Evolutionary conservation across 2,888 invertebrate genomes (phyloP).

Genomic region (Parnassius smintheus): DNA sequence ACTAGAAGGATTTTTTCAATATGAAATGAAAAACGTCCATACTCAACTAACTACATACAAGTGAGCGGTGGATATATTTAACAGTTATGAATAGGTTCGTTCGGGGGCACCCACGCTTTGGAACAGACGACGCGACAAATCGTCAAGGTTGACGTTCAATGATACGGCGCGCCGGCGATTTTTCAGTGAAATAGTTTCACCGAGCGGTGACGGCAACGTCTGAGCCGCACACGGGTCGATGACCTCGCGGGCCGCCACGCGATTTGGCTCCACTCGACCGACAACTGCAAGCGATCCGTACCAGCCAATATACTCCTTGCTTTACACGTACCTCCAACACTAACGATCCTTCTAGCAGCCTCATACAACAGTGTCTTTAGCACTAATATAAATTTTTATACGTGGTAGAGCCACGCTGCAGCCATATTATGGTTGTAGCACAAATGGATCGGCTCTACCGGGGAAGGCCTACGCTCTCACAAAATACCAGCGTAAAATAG

Average conservation of each 20-base stretch:
- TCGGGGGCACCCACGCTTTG: constrained; percentile 69
- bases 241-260: constrained; percentile 68
- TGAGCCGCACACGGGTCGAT: constrained; percentile 71
- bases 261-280: constrained; percentile 64
- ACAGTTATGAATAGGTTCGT: constrained; percentile 63
- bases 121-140: constrained; percentile 74
- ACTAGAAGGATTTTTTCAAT: no score
- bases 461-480: no score
- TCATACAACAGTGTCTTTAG: no score
- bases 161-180: constrained; percentile 68
- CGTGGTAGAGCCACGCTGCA: no score
- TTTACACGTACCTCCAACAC: not conserved
- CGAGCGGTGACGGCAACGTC: constrained; percentile 75
- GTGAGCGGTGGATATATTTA: constrained; percentile 67
- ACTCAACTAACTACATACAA: constrained; percentile 18
- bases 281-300: constrained; percentile 59
- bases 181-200: constrained; percentile 79
- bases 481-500: no score
- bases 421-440: no score
- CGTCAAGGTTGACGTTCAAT: constrained; percentile 75
- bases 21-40: no score
- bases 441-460: no score
- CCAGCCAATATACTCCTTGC: constrained; percentile 32
- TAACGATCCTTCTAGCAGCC: not conserved
- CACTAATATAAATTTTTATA: no score